A percentile compares a stretch with the other conserved stretches of the same genome.
These are phyloP conservation scores for Hippoglossus stenolepis DNA, from an alignment of 2,113 vertebrate species.

Conservation along the genomic window DNA sequence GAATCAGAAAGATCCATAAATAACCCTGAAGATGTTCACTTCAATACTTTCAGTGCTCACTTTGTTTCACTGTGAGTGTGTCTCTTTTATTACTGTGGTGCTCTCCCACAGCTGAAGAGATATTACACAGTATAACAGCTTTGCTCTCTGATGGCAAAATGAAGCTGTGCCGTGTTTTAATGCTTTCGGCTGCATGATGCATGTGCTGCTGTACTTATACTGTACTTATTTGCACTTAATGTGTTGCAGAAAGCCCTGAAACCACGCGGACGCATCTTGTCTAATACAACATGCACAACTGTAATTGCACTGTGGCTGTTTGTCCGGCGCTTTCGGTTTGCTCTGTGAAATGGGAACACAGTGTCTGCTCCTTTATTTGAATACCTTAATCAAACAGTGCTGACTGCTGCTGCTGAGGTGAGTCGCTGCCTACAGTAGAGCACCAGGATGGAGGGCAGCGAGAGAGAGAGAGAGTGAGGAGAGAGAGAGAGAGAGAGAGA, in stretches of 20 bases:
- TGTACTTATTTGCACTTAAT: conserved; percentile 21
- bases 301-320: conserved; percentile 50
- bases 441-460: conserved; percentile 48
- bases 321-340: conserved; percentile 58
- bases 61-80: conserved; percentile 64
- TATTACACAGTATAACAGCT: conserved; percentile 61
- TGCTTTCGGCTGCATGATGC: conserved; percentile 35
- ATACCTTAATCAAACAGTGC: conserved; percentile 80
- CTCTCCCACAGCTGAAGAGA: conserved; percentile 46
- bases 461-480: conserved; percentile 2
- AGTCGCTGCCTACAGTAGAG: conserved; percentile 58
- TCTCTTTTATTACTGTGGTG: conserved; percentile 51
- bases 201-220: conserved; percentile 5
- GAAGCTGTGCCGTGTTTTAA: conserved; percentile 44
- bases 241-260: conserved; percentile 12
- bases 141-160: conserved; percentile 57
- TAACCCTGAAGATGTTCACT: conserved; percentile 71
- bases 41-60: conserved; percentile 68
- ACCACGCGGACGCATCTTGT: conserved; percentile 26
- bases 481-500: conserved; percentile 13
- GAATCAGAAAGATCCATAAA: conserved; percentile 70
- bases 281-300: conserved; percentile 25
- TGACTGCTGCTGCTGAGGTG: conserved; percentile 58
- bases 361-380: conserved; percentile 77
- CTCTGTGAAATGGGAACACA: conserved; percentile 70